Conservation (phyloP, 2,113 vertebrate genomes). For the Dryoscopus gambensis region DNA sequence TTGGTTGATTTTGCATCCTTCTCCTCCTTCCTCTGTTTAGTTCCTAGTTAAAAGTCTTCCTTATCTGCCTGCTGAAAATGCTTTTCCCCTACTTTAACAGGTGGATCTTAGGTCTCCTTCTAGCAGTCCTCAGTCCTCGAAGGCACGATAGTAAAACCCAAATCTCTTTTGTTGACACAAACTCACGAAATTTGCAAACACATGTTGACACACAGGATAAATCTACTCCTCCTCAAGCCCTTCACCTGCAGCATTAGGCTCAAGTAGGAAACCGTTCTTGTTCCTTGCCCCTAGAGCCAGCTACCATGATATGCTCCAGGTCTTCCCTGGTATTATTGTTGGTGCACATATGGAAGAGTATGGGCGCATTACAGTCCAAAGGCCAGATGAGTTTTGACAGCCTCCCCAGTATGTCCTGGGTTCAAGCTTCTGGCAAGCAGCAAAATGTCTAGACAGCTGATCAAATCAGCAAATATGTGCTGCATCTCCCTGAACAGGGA, state of each 20-base stretch:
- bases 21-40: not conserved
- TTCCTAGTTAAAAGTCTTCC: not conserved
- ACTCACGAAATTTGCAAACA: not conserved
- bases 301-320: no score
- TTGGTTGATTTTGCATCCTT: not conserved
- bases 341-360: not conserved
- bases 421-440: not conserved
- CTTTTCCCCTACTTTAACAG: not conserved
- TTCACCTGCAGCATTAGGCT: not conserved
- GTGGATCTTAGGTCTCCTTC: not conserved
- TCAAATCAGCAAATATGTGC: not conserved
- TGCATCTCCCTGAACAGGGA: not conserved
- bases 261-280: not conserved
- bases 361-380: not conserved
- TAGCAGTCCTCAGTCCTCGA: not conserved
- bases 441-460: not conserved
- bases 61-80: not conserved
- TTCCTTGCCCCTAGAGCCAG: not conserved
- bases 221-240: not conserved
- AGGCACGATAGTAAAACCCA: not conserved
- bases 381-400: not conserved
- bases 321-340: not conserved
- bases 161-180: not conserved
- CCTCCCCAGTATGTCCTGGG: not conserved
- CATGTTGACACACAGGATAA: not conserved